These are phyloP conservation scores for Adelognathus sp. DNA, from an alignment of 2,888 invertebrate genomes.

Conservation along the genomic window DNA sequence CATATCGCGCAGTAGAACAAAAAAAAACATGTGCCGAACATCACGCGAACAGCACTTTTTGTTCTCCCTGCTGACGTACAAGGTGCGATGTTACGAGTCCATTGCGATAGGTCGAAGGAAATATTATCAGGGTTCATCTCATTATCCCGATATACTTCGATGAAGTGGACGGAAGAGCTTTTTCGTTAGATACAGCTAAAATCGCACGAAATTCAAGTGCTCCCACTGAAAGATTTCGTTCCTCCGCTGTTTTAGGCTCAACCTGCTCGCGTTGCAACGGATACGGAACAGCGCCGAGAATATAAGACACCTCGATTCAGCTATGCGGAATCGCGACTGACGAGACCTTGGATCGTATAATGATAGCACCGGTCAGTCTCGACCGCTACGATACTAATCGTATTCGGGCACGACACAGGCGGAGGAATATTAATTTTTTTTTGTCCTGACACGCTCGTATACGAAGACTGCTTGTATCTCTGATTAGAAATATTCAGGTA, in stretches of 20 bases:
- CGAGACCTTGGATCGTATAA: slow-evolving; percentile 46
- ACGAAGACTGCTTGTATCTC: neutral
- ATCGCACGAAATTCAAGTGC: neutral
- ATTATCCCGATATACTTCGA: neutral
- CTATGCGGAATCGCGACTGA: slow-evolving; percentile 23
- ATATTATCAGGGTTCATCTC: neutral
- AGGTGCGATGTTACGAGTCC: neutral
- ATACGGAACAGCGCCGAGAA: neutral
- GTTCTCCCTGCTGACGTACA: neutral
- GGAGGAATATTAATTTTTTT: slow-evolving; percentile 1
- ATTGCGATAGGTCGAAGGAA: neutral
- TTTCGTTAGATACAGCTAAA: neutral
- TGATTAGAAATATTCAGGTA: neutral
- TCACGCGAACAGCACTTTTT: neutral
- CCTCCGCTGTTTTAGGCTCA: neutral
- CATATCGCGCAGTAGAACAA: neutral
- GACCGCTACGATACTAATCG: slow-evolving; percentile 32
- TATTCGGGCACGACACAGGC: slow-evolving; percentile 3
- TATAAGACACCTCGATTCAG: neutral
- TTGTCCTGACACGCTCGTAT: neutral
- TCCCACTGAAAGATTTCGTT: neutral
- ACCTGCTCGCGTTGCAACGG: neutral
- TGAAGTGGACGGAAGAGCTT: neutral
- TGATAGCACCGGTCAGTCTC: slow-evolving; percentile 33
- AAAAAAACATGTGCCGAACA: slow-evolving; percentile 3